Percentiles rank a stretch among this genome's conserved stretches.
Conservation (phyloP, 30 jellyfish, hydroid and myxozoan species). For the Chironex yamaguchii region DNA sequence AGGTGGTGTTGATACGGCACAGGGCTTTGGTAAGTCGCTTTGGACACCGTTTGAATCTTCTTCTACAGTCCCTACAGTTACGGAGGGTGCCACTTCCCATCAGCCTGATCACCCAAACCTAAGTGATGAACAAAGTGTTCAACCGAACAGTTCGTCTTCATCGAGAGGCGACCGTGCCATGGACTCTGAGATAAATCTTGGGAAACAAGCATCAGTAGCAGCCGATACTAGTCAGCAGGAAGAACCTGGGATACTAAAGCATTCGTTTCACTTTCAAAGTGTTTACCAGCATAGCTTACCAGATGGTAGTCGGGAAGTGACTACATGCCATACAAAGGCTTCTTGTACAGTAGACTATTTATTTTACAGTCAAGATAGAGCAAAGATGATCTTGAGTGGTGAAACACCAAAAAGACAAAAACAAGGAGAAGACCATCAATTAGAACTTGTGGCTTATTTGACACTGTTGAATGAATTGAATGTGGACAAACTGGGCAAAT, state of each 20-base stretch:
- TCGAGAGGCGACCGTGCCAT: neutral
- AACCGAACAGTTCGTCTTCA: neutral
- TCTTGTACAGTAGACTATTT: slow-evolving; percentile 86
- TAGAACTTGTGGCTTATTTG: slow-evolving; percentile 76
- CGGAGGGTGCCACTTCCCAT: too few species aligned
- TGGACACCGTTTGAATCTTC: too few species aligned
- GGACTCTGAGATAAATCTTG: neutral
- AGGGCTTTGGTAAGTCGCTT: neutral
- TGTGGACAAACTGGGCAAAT: slow-evolving; percentile 50
- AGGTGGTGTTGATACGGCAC: too few species aligned
- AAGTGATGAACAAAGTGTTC: neutral
- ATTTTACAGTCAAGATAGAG: slow-evolving; percentile 65
- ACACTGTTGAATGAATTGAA: slow-evolving; percentile 48
- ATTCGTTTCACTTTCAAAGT: slow-evolving; percentile 72
- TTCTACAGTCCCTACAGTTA: too few species aligned
- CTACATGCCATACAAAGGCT: slow-evolving; percentile 85
- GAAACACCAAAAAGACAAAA: neutral
- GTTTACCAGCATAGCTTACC: slow-evolving; percentile 56
- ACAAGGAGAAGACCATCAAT: neutral
- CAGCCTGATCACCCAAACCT: neutral
- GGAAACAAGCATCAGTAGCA: neutral
- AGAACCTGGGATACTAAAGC: slow-evolving; percentile 80
- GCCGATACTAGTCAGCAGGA: slow-evolving; percentile 47
- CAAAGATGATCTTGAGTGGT: neutral
- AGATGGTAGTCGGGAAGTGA: slow-evolving; percentile 71